These are phyloP conservation scores for Scaeva pyrastri DNA, from an alignment of 2,888 invertebrate species.

Conservation along the genomic window DNA sequence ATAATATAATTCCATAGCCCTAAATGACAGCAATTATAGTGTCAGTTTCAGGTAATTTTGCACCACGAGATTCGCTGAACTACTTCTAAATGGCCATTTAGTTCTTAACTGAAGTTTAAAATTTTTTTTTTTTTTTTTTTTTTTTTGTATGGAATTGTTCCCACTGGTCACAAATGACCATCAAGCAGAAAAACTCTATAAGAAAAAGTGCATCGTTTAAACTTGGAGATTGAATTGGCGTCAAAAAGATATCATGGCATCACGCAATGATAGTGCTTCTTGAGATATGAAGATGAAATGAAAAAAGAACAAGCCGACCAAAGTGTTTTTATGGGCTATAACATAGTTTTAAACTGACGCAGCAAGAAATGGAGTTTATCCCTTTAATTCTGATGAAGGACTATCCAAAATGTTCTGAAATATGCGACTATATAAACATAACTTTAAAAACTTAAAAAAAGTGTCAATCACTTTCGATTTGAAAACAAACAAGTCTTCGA, in stretches of 20 bases:
- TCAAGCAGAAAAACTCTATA: background rate
- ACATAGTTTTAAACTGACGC: too few species aligned
- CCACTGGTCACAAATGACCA: slow-evolving; percentile 1
- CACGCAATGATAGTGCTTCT: slow-evolving; percentile 44
- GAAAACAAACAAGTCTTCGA: too few species aligned
- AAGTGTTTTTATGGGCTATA: background rate
- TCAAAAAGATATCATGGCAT: slow-evolving; percentile 17
- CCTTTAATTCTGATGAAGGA: too few species aligned
- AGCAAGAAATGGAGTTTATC: too few species aligned
- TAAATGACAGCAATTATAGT: slow-evolving; percentile 62
- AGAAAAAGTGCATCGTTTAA: slow-evolving; percentile 33
- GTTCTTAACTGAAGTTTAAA: slow-evolving; percentile 39
- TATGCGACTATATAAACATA: too few species aligned
- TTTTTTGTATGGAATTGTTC: background rate
- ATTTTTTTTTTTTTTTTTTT: too few species aligned
- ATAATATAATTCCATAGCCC: slow-evolving; percentile 14
- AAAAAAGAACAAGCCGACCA: background rate
- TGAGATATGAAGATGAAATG: background rate
- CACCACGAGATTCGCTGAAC: slow-evolving; percentile 14
- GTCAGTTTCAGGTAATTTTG: slow-evolving; percentile 54
- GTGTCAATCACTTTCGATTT: too few species aligned
- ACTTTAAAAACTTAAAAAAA: too few species aligned
- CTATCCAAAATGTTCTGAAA: too few species aligned
- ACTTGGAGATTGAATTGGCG: slow-evolving; percentile 5
- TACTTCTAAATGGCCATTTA: slow-evolving; percentile 47